Base-by-base conservation (phyloP, 1,140 invertebrate species). In the Eriocheir sinensis region DNA sequence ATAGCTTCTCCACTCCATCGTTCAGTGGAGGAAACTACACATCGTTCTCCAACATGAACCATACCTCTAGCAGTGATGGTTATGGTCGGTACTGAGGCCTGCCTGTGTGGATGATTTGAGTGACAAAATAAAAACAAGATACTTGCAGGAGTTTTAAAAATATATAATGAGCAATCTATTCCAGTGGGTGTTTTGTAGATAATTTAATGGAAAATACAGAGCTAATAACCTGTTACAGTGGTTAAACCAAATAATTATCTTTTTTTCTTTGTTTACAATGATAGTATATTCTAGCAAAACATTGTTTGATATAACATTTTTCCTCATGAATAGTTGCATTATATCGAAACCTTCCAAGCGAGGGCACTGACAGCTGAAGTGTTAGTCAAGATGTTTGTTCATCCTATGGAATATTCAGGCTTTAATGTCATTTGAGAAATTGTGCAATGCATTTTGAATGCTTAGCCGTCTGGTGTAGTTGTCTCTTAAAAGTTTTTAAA, bases 11-110 rank as follows among this genome's bases (percentile, higher is more conserved):
- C 94, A 94, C 94, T 53, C 94, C 94, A 30, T 91, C 94, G 72
- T 94, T 94, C 90, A 94, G 89, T 91, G 94, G 94, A 90, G 94
- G 83, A 41, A 91, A 94, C 53, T 94, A 94, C 88, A 94, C 94
- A 44, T 94, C 94, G 32, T 94, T 94, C 94, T 88, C 94, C 40
- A 60, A 81, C 94, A 91, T 94, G 94, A 91, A 83, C 91, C 38
- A 34, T 92, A 85, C 38, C 93, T 94, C 93, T 36, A 60, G 85
- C 41, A 44, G 44, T 44, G 88, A 81, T 38, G 81, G 89, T 86
- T 94, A 94, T 85, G 36, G 41, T 91, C 89, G 89, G 79, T 94
- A 94, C 81, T 94, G 90, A 94, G 90, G 80, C 89, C 81, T 72
- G 86, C 88, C 48, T n/a, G 80, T 80, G 80, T 88, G 53, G 38